phyloP scores from a whole-genome alignment of 2,888 invertebrate species.

The Palloptera scutellata region DNA sequence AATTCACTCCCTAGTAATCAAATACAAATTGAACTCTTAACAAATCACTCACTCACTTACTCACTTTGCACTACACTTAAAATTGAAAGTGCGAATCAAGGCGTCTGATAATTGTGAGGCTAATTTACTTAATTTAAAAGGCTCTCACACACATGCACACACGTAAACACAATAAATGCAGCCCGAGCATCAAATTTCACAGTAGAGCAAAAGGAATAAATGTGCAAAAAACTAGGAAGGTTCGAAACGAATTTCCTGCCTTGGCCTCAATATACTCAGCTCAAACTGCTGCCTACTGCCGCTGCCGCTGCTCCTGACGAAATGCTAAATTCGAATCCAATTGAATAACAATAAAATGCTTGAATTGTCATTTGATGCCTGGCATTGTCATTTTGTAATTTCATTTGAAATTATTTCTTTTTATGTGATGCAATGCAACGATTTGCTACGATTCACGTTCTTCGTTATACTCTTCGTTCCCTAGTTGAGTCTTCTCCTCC shows the following conservation, averaged over 20 bases:
- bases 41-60: background rate
- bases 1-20: background rate
- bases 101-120: conserved; percentile 37
- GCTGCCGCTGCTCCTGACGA: conserved; percentile 1
- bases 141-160: too few species aligned
- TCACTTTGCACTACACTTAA: conserved; percentile 3
- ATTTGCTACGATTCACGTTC: background rate
- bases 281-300: background rate
- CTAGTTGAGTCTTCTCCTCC: too few species aligned
- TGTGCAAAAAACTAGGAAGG: too few species aligned
- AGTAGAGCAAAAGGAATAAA: conserved; percentile 21
- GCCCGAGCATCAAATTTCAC: conserved; percentile 44
- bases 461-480: background rate
- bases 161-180: too few species aligned
- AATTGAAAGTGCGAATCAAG: conserved; percentile 37
- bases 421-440: conserved; percentile 11
- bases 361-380: conserved; percentile 55
- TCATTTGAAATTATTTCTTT: conserved; percentile 14
- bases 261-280: conserved; percentile 17
- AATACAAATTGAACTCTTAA: background rate
- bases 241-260: conserved; percentile 39
- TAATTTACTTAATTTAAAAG: conserved; percentile 42
- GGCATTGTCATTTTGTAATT: conserved; percentile 46
- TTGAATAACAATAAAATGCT: conserved; percentile 59
- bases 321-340: conserved; percentile 44